Evolutionary conservation across 2,888 invertebrate species (phyloP).

Genomic region (Conops quadrifasciatus): DNA sequence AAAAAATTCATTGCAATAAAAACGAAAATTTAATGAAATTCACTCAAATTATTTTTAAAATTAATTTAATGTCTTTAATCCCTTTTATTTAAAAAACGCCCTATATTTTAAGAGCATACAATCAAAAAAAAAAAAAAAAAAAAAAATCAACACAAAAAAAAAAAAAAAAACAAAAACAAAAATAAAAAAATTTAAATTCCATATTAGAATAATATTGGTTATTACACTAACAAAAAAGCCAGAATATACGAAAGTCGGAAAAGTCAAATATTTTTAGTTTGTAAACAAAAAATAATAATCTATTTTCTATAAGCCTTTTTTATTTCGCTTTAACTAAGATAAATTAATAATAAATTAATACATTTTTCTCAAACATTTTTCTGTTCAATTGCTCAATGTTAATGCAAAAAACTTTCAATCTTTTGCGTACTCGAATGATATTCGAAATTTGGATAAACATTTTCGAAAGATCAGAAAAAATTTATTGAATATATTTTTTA

Average conservation of each 20-base stretch:
- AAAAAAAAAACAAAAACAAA: not conserved
- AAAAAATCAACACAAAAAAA: not conserved
- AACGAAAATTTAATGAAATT: not conserved
- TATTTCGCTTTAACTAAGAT: not conserved
- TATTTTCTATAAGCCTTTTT: not conserved
- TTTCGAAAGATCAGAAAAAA: too few relatives aligned
- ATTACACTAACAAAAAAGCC: too few relatives aligned
- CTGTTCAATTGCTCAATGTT: not conserved
- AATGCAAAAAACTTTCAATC: not conserved
- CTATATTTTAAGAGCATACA: not conserved
- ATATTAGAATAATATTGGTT: too few relatives aligned
- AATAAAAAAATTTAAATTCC: not conserved
- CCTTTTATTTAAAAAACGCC: too few relatives aligned
- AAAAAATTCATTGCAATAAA: not conserved
- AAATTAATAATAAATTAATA: not conserved
- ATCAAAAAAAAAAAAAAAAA: not conserved
- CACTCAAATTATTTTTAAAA: too few relatives aligned
- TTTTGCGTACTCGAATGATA: not conserved
- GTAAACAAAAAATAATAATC: not conserved
- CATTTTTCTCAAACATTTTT: not conserved
- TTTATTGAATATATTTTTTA: too few relatives aligned
- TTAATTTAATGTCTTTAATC: too few relatives aligned
- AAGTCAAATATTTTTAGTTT: not conserved
- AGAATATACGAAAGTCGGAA: too few relatives aligned
- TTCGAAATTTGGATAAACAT: not conserved